phyloP scores from a whole-genome alignment of 2,797 vertebrate genomes.

The Etheostoma perlongum region DNA sequence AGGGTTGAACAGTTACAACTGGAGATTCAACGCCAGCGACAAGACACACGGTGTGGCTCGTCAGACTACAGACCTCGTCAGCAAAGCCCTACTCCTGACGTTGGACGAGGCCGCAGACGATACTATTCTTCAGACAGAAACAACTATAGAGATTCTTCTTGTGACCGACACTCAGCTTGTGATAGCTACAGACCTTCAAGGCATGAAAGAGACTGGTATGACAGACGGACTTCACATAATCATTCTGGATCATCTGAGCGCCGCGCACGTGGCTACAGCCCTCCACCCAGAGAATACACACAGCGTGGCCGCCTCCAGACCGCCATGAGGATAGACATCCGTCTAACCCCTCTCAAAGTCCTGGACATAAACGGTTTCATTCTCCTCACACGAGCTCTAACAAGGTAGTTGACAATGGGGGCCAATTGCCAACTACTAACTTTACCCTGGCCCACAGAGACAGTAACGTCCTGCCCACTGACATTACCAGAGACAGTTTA shows the following conservation, averaged over 20 bases:
- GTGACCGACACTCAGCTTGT: not conserved
- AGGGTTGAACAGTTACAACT: not conserved
- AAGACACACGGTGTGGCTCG: not conserved
- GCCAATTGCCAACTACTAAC: slow-evolving; percentile 11
- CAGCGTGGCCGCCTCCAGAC: too few relatives aligned
- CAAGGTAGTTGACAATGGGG: slow-evolving; percentile 1
- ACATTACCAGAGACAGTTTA: too few relatives aligned
- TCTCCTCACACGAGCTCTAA: not conserved
- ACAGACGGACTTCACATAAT: not conserved
- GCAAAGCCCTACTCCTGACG: not conserved
- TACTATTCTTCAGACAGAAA: not conserved
- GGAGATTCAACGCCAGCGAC: not conserved
- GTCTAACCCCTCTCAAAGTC: not conserved
- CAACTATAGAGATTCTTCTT: not conserved
- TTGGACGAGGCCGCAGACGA: not conserved
- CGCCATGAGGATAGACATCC: not conserved
- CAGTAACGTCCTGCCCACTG: not conserved
- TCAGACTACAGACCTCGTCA: not conserved
- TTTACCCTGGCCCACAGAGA: not conserved
- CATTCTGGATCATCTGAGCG: not conserved
- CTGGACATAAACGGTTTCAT: not conserved
- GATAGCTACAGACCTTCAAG: not conserved
- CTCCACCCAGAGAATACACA: too few relatives aligned
- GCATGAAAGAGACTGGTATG: not conserved
- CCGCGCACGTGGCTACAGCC: too few relatives aligned